Evolutionary conservation across 2,888 invertebrate genomes (phyloP), one percentile per base, ranked within the genome.

Genomic region (Unio delphinus): DNA sequence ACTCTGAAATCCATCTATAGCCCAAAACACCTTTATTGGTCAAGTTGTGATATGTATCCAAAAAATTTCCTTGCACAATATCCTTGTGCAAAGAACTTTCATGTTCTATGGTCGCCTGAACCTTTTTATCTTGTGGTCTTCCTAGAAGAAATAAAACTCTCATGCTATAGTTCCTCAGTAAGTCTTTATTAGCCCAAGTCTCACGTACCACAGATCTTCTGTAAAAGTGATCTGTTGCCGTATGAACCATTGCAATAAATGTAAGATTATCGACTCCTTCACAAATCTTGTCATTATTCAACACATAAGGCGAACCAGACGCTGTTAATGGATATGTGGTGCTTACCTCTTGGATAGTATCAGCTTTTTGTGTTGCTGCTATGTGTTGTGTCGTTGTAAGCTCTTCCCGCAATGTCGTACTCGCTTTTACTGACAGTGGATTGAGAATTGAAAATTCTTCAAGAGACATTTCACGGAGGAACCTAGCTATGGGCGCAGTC

Each of bases 21-120:
- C 79, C 82, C 4, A 83, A 73, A 18, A 86, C 80, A n/a, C 84
- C 86, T 72, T 87, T 87, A 60, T 81, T 78, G 5, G 86, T 87
- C 23, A 85, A 72, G 74, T 87, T 86, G 54, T 66, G 76, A 68
- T 85, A 86, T 1, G 81, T 68, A 65, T 87, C 86, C 20, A 70
- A 30, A 71, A 86, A 87, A 15, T 83, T 65, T 3, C 85, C 86
- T 65, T 87, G 85, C n/a, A 87, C 78, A n/a, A 86, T 80, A 68
- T 87, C 87, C 8, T 76, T 71, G 67, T 83, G 77, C 1, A 81
- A 64, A 3, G 70, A 64, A 59, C 76, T 81, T 68, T 86, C 86
- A 60, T 83, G 82, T 67, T 84, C 81, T 18, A 86, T 76, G 23
- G 77, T 65, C 1, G 73, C 63, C 72, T 84, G 83, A 4, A 78